These are phyloP conservation scores for Lordiphosa clarofinis DNA, from an alignment of 1,140 invertebrate species.

Conservation along the genomic window DNA sequence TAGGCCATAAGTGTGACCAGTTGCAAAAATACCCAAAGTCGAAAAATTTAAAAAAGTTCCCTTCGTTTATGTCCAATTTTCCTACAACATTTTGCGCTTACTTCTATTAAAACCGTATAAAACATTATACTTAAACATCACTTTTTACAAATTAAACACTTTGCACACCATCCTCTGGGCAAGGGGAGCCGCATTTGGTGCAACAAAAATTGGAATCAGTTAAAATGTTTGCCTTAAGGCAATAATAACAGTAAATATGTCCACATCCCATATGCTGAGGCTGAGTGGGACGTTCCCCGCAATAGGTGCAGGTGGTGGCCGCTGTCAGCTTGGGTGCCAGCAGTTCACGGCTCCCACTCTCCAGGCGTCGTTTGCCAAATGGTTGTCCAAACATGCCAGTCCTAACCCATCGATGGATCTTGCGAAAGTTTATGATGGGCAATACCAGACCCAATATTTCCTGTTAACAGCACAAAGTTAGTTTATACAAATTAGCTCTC, in stretches of 20 bases:
- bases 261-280: conserved; percentile 84
- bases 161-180: conserved; percentile 30
- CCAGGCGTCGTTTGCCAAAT: conserved; percentile 12
- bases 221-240: conserved; percentile 79
- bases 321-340: conserved; percentile 45
- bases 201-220: conserved; percentile 71
- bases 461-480: conserved; percentile 71
- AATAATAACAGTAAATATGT: conserved; percentile 85
- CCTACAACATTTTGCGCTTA: conserved; percentile 20
- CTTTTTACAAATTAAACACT: conserved; percentile 30
- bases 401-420: conserved; percentile 79
- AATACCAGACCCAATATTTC: conserved; percentile 83
- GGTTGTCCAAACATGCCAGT: conserved; percentile 40
- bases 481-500: background rate
- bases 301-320: conserved; percentile 81
- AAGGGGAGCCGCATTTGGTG: conserved; percentile 51
- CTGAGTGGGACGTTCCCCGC: conserved; percentile 81
- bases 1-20: too few relatives aligned
- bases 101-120: conserved; percentile 23
- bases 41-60: too few relatives aligned
- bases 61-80: conserved; percentile 12
- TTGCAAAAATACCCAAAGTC: too few relatives aligned
- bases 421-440: conserved; percentile 83
- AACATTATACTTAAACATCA: conserved; percentile 15
- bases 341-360: conserved; percentile 13